phyloP scores from a whole-genome alignment of 2,888 invertebrate species.

The Drosophila quinaria region DNA sequence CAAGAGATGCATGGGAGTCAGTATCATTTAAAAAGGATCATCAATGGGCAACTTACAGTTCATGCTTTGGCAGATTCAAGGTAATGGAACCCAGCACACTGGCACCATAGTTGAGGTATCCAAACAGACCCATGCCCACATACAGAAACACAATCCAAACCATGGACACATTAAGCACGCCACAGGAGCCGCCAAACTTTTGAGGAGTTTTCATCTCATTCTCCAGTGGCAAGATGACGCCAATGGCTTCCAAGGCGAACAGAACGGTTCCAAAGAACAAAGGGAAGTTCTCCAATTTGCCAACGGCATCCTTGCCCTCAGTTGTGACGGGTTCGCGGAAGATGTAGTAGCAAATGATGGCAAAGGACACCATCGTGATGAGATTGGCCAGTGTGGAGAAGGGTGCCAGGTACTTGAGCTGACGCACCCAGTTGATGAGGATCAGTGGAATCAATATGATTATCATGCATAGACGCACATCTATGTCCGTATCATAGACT shows the following conservation, averaged over 20 bases:
- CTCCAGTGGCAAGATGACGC: conserved; percentile 93
- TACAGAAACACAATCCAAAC: conserved; percentile 93
- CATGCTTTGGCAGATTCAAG: conserved; percentile 90
- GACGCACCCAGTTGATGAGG: conserved; percentile 91
- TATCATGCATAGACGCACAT: conserved; percentile 90
- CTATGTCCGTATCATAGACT: conserved; percentile 86
- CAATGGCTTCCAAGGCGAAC: conserved; percentile 98
- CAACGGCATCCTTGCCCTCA: conserved; percentile 88
- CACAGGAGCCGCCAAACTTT: conserved; percentile 91
- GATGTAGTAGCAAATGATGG: conserved; percentile 94
- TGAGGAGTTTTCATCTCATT: conserved; percentile 97
- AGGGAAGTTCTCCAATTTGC: conserved; percentile 90
- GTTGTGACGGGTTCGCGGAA: conserved; percentile 90
- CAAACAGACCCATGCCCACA: conserved; percentile 95
- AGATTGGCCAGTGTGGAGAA: conserved; percentile 95
- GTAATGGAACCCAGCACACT: conserved; percentile 93
- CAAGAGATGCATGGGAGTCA: conserved; percentile 41
- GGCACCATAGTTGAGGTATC: conserved; percentile 94
- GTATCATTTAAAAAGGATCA: background rate
- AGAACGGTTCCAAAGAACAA: conserved; percentile 98
- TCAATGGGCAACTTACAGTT: conserved; percentile 87
- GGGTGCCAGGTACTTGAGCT: conserved; percentile 94
- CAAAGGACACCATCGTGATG: conserved; percentile 93
- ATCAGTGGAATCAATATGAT: conserved; percentile 91
- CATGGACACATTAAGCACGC: conserved; percentile 95